Conservation (phyloP, 2,797 vertebrate species). For the Gymnothorax javanicus region DNA sequence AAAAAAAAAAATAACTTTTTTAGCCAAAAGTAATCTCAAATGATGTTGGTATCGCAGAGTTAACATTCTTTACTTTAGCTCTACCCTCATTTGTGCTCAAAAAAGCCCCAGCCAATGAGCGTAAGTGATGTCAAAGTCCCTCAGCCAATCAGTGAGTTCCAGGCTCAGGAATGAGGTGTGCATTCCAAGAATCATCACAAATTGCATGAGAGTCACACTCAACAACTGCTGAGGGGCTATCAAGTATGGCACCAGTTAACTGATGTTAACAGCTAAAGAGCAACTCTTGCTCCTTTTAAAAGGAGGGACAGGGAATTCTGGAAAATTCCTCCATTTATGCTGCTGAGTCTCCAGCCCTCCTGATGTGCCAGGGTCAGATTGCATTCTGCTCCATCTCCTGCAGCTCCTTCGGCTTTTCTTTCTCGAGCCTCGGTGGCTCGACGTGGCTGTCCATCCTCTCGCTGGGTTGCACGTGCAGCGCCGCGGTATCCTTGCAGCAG, state of each 20-base stretch:
- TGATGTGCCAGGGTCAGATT: slow-evolving; percentile 38
- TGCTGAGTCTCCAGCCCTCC: not conserved
- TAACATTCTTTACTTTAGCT: slow-evolving; percentile 13
- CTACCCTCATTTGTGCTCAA: slow-evolving; percentile 22
- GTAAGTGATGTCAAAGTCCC: slow-evolving; percentile 37
- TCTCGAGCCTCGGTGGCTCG: slow-evolving; percentile 38
- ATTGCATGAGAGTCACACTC: slow-evolving; percentile 23
- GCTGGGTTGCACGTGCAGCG: slow-evolving; percentile 62
- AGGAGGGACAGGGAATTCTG: slow-evolving; percentile 29
- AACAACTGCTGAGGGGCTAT: not conserved
- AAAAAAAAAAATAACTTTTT: slow-evolving; percentile 47
- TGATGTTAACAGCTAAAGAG: slow-evolving; percentile 34
- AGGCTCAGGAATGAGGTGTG: slow-evolving; percentile 25
- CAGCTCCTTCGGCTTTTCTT: slow-evolving; percentile 44
- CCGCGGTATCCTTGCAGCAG: slow-evolving; percentile 77
- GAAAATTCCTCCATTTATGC: slow-evolving; percentile 14
- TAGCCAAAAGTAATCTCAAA: slow-evolving; percentile 30
- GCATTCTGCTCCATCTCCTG: slow-evolving; percentile 55
- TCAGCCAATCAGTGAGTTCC: slow-evolving; percentile 20
- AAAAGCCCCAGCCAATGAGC: slow-evolving; percentile 45
- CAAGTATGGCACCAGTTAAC: slow-evolving; percentile 2
- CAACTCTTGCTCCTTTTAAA: slow-evolving; percentile 30
- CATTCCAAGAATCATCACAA: not conserved
- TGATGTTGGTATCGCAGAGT: slow-evolving; percentile 14
- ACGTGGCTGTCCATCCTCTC: slow-evolving; percentile 65